phyloP scores from a whole-genome alignment of 2,113 vertebrate genomes.

The Atlantisia rogersi region DNA sequence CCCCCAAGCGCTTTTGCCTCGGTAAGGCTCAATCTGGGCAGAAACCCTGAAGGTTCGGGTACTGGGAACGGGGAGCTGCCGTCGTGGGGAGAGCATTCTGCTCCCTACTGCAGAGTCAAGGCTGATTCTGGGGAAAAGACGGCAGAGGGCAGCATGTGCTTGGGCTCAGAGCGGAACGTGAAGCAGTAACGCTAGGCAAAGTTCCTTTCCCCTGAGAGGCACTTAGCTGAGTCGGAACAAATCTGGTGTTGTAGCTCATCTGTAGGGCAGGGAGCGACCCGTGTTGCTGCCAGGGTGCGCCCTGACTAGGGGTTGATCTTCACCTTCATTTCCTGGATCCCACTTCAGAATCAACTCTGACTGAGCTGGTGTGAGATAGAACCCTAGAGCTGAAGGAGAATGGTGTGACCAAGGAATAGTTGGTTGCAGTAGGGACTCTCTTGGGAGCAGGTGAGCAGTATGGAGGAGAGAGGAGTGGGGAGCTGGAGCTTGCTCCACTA shows the following conservation, averaged over 20 bases:
- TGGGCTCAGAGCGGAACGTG: fast-evolving
- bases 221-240: background rate
- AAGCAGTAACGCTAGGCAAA: background rate
- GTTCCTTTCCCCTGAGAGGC: background rate
- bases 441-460: background rate
- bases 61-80: background rate
- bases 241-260: background rate
- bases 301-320: background rate
- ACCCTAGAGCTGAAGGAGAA: background rate
- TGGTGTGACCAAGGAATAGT: fast-evolving
- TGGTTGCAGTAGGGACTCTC: background rate
- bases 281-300: background rate
- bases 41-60: background rate
- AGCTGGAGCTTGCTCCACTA: background rate
- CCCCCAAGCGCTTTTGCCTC: background rate
- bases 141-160: background rate
- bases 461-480: background rate
- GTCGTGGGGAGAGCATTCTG: too few relatives aligned
- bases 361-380: background rate
- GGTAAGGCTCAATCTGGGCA: background rate
- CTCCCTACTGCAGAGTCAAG: background rate
- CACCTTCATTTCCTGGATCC: background rate
- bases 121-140: background rate
- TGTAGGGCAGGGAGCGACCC: fast-evolving
- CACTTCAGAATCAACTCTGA: background rate